Evolutionary conservation across 2,888 invertebrate genomes (phyloP), one percentile per base, ranked within the genome.

Genomic region (Epiblema foenella): DNA sequence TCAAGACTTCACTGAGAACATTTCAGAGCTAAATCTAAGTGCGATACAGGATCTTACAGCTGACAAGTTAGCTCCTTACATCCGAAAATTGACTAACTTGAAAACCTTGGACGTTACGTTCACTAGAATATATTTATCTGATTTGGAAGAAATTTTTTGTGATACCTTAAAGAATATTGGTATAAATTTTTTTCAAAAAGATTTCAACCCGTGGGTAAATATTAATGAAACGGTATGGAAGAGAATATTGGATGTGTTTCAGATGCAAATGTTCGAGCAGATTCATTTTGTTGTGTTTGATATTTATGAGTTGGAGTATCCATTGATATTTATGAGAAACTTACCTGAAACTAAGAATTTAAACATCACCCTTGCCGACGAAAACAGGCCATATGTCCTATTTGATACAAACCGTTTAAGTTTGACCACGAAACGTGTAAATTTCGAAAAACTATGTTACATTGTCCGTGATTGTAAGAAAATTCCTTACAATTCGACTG

Each of bases 281-380:
- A 71, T 85, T n/a, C 85, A 85, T 59, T 82, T 85, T 10, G 75
- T 85, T 11, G 76, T 84, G 11, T 83, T 81, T 54, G 78, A 82
- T 39, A 79, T 81, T 54, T 46, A 75, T 0, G 78, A 79, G 18
- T 77, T 81, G 8, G 80, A 78, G 0, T 68, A 67, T 0, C 84
- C 84, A 3, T 67, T 83, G 0, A 68, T 73, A 10, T 83, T 85
- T 59, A 69, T 84, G 18, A 78, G 79, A 54, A 78, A 76, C 2
- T 56, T 81, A 0, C 76, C 79, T 8, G 24, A 59, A 17, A 75
- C 78, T 46, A 76, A 78, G 20, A 74, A 82, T 54, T 70, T 85
- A 24, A 79, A 78, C 76, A 68, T 85, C 66, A 83, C 85, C 7
- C 75, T 85, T 11, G 78, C 81, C 20, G 83, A 82, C 39, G n/a